These are phyloP conservation scores for Amphipyra berbera DNA, from an alignment of 2,888 invertebrate genomes.

Conservation along the genomic window DNA sequence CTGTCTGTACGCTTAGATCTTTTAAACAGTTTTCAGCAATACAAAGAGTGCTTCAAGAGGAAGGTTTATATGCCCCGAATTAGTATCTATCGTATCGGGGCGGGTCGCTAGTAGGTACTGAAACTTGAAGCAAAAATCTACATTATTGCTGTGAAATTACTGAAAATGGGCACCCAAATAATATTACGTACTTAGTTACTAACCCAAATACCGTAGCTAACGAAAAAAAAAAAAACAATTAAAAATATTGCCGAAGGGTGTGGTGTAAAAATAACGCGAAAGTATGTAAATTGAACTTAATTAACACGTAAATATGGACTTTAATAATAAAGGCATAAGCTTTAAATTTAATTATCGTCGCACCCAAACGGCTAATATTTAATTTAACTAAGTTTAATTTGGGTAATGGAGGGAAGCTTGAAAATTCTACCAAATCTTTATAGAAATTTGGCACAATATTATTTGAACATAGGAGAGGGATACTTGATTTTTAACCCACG, in stretches of 20 bases:
- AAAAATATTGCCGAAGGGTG: slow-evolving; percentile 45
- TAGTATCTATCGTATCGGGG: no score
- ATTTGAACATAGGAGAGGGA: not conserved
- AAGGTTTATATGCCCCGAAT: no score
- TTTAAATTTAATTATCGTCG: slow-evolving; percentile 61
- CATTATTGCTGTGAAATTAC: not conserved
- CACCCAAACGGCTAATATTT: slow-evolving; percentile 63
- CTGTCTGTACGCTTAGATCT: no score
- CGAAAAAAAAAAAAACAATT: slow-evolving; percentile 42
- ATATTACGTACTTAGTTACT: not conserved
- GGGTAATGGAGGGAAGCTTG: slow-evolving; percentile 73
- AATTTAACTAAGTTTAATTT: slow-evolving; percentile 72
- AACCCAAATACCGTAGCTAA: slow-evolving; percentile 19
- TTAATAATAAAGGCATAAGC: slow-evolving; percentile 47
- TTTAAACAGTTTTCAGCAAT: no score
- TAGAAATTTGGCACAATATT: slow-evolving; percentile 20
- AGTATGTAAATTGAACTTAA: slow-evolving; percentile 37
- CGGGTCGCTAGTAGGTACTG: no score
- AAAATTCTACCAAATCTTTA: slow-evolving; percentile 40
- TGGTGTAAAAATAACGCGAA: slow-evolving; percentile 32
- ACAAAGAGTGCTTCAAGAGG: no score
- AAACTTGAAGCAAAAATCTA: not conserved
- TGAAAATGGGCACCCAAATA: not conserved
- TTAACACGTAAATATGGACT: slow-evolving; percentile 48
- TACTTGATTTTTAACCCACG: no score